phyloP scores from a whole-genome alignment of 2,888 invertebrate species.

The Tenthredo mesomela region DNA sequence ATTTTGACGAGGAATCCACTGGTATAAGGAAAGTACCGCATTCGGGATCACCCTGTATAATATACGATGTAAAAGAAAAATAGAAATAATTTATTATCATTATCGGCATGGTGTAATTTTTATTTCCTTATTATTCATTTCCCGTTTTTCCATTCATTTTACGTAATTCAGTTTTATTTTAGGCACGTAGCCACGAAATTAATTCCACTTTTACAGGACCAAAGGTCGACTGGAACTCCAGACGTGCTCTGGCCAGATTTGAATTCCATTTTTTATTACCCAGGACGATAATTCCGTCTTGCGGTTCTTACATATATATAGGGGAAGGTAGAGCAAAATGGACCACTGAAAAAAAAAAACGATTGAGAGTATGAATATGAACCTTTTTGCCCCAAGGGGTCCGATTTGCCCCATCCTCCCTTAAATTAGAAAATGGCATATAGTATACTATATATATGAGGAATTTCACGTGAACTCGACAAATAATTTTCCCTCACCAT shows the following conservation, averaged over 20 bases:
- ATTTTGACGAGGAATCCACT: no score
- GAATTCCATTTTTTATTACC: conserved; percentile 34
- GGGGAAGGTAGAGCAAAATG: no score
- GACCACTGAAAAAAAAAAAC: no score
- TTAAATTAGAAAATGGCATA: no score
- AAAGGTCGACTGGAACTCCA: background rate
- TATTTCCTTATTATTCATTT: background rate
- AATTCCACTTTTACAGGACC: conserved; percentile 35
- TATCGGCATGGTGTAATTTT: background rate
- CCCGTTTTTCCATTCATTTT: background rate
- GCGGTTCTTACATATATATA: background rate
- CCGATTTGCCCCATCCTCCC: no score
- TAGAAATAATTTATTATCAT: background rate
- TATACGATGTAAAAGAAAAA: background rate
- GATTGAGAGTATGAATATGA: no score
- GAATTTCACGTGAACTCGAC: no score
- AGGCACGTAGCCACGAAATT: conserved; percentile 36
- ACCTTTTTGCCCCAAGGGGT: no score
- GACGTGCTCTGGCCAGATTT: conserved; percentile 2
- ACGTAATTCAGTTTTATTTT: background rate
- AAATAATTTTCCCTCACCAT: no score
- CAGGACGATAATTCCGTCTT: conserved; percentile 8
- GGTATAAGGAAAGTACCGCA: no score
- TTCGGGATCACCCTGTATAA: no score
- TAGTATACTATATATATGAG: no score